Evolutionary conservation across 2,888 invertebrate species (phyloP), one percentile per base, ranked within the genome.

Genomic region (Mactromeris polynyma): DNA sequence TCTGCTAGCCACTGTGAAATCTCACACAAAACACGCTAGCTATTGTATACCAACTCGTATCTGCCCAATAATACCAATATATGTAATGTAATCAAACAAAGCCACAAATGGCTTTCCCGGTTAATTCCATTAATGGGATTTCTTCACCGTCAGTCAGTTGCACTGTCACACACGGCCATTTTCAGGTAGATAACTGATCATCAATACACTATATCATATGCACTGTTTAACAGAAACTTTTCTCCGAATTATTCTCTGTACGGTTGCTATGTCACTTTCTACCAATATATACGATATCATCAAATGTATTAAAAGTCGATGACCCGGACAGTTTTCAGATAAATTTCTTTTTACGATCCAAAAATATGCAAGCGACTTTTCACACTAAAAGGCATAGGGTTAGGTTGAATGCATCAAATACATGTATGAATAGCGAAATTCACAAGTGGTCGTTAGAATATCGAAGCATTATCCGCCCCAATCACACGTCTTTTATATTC

Each of bases 21-120:
- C 87, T 83, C 58, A 77, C 87, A 83, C 83, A n/a, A 33, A 78
- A 73, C 85, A 86, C 87, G 78, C 82, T 42, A 87, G 46, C 87
- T 19, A 38, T 54, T 84, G 77, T 84, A 77, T 84, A 73, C 83
- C 19, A 36, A 46, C 31, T 42, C 78, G 2, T 9, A 64, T 33
- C 84, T 54, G 54, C 54, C 84, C 84, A 84, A 78, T 84, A 84
- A 78, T 84, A 54, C 84, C 84, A 84, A 84, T 84, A 77, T 84
- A 84, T 78, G 78, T 89, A 89, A 89, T 86, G 81, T 87, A 86
- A 89, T 89, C 84, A 89, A 87, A 86, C 83, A 89, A 87, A 84
- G 83, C 80, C 51, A 46, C 54, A 86, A 87, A 73, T 81, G 81
- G 86, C 42, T 36, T 54, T 84, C 86, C 86, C 58, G 73, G 81